Base-by-base conservation (phyloP, 2,888 invertebrate genomes). In the Dryocosmus kuriphilus region DNA sequence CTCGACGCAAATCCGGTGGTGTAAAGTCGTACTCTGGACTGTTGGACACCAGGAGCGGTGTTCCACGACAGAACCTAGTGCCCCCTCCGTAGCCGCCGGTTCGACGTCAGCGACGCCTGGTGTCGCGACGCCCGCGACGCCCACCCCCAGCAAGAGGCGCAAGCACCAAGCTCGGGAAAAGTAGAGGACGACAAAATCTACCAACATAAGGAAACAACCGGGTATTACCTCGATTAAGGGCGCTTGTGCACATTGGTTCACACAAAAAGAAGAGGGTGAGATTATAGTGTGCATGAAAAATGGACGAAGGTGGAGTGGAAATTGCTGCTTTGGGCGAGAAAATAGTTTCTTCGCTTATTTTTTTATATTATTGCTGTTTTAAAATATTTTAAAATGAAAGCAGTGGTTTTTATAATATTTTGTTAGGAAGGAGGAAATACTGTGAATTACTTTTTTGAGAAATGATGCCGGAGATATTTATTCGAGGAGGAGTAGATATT, bases 51-150 rank as follows among this genome's bases (percentile, higher is more conserved):
- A 63, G 63, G 27, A 30, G 41, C 46, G 30, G 32, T 30, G n/a
- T 46, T 35, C 51, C 71, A 51, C 62, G 67, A 55, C 60, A 65
- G 76, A 51, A 60, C 71, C 55, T 71, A 61, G 30, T 24, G 67
- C 55, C 67, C 55, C 46, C 38, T 35, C 51, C 55, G 55, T 55
- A 55, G 73, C 76, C 38, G 71, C 76, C 76, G 71, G 76, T 24
- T 57, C 55, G 30, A 76, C 35, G 11, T 16, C 46, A 75, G 75
- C 75, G 75, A 75, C 75, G 75, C 75, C 75, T 74, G 74, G 74
- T 38, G 74, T 74, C 74, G 74, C 30, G 71, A 51, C 67, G 41
- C 46, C 46, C 67, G 46, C 67, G 41, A 67, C 71, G 46, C 71
- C 71, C 71, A 71, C 71, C 51, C 46, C 30, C 67, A 67, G 4